These are phyloP conservation scores for Equus quagga DNA, from an alignment of 2,113 vertebrate genomes.

Conservation along the genomic window DNA sequence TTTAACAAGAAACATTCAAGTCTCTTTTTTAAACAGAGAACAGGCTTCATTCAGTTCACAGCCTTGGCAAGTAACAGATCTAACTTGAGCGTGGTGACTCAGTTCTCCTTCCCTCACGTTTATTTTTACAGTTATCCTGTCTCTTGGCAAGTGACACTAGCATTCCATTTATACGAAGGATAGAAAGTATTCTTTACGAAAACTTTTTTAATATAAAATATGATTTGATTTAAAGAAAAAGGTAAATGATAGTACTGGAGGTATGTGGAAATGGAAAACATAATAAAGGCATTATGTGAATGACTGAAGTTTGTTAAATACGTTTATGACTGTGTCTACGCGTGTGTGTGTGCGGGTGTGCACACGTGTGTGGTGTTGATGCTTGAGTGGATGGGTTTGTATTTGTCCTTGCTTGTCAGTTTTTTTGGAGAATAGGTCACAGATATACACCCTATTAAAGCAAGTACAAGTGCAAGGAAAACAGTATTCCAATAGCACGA, in stretches of 20 bases:
- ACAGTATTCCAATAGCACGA: neutral
- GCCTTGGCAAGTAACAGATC: neutral
- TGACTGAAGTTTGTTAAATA: conserved; percentile 12
- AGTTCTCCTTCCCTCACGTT: neutral
- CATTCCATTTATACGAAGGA: neutral
- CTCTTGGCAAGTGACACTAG: conserved; percentile 8
- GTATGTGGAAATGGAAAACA: conserved; percentile 27
- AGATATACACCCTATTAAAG: neutral
- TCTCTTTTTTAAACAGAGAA: neutral
- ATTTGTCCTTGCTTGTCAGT: neutral
- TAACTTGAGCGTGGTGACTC: neutral
- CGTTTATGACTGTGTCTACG: neutral
- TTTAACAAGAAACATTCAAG: neutral
- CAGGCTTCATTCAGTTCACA: neutral
- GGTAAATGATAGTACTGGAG: neutral
- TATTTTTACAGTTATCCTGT: neutral
- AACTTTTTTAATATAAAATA: conserved; percentile 18
- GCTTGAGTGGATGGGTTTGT: neutral
- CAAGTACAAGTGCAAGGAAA: neutral
- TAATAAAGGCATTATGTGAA: neutral
- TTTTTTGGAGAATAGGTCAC: neutral
- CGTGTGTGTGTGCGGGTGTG: neutral
- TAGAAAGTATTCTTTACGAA: conserved; percentile 25
- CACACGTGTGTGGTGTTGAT: neutral
- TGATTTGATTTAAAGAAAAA: conserved; percentile 16